Evolutionary conservation across 2,113 vertebrate species (phyloP), one percentile per base, ranked within the genome.

Genomic region (Saguinus midas): DNA sequence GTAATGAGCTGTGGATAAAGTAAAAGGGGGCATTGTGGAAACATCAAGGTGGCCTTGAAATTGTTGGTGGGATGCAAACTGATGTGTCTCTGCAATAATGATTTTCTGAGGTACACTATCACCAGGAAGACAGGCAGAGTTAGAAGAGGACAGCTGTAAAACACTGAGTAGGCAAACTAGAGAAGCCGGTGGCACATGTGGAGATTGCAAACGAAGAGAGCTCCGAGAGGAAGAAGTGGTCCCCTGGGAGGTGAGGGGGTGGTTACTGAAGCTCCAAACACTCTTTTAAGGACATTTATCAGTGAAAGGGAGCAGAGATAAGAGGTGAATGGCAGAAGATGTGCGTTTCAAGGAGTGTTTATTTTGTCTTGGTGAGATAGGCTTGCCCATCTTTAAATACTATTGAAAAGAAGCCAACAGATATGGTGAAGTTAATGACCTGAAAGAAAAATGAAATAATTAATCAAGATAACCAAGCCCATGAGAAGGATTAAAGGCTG

Each of bases 381-480:
- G 10, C 6, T 32, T 75, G 72, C 21, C 4, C 4, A 35, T 58
- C 6, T 76, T 86, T 55, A 76, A 92, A 70, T 40, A 6, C 45
- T 75, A 1, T 32, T 76, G 57, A 52, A 92, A 81, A 86, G 73
- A 29, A 80, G 55, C 8, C 73, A 37, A 7, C 6, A 13, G 14
- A 20, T 17, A 29, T 9, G 55, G 17, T 43, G 32, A 48, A 23
- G 35, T 75, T 16, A 57, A 75, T 76, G n/a, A 52, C 3, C 29
- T 52, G 12, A 17, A 55, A 76, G 23, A 52, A 23, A n/a, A 66
- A 92, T 23, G 50, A 50, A 29, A 32, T 17, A 32, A 40, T 57
- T 4, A 10, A 8, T 45, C 1, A 37, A 86, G 37, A 81, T 3
- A 1, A 1, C 2, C 17, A 20, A 23, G 29, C 9, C n/a, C 8